Base-by-base conservation (phyloP, 1,140 invertebrate genomes). In the Zaprionus africanus region DNA sequence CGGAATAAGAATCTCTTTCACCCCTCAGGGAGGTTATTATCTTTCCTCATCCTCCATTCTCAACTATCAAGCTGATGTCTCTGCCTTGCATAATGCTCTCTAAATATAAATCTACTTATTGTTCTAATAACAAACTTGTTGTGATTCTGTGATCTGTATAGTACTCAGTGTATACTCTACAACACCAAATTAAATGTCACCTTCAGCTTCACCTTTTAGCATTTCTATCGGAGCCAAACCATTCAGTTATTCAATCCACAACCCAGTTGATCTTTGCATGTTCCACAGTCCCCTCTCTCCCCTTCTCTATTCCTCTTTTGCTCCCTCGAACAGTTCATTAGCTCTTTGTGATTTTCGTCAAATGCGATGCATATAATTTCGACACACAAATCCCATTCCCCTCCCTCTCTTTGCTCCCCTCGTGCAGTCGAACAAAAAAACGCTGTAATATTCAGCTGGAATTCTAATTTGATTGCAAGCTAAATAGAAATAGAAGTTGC, bases 381-480 rank as follows among this genome's bases (percentile, higher is more conserved):
- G 64, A 34, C 17, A 68, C 9, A 43, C 12, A 49, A 43, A 7
- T 54, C 3, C 5, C 19, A 6, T 9, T 6, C 34, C n/a, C 22
- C 4, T 36, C n/a, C n/a, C 17, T 22, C 56, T 54, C 24, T 34
- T 4, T 28, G n/a, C 4, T 9, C 6, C 41, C n/a, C 41, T 0
- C 41, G 1, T 2, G n/a, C n/a, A 46, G 3, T 17, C 41, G 15
- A 41, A 46, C 41, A 62, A 69, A 76, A 64, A 76, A 76, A 70
- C 17, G 65, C 34, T 64, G 43, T 64, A 67, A 60, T 58, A 59
- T 59, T 59, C 62, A 31, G 63, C 19, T 66, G 69, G 41, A 67
- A 60, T 73, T 67, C 64, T 76, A 64, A 71, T 71, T 76, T 76
- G 73, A 76, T 76, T 71, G 73, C 73, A 51, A 22, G 67, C 67